Base-by-base conservation (phyloP, 23 tunicate species). In the Ciona savignyi region DNA sequence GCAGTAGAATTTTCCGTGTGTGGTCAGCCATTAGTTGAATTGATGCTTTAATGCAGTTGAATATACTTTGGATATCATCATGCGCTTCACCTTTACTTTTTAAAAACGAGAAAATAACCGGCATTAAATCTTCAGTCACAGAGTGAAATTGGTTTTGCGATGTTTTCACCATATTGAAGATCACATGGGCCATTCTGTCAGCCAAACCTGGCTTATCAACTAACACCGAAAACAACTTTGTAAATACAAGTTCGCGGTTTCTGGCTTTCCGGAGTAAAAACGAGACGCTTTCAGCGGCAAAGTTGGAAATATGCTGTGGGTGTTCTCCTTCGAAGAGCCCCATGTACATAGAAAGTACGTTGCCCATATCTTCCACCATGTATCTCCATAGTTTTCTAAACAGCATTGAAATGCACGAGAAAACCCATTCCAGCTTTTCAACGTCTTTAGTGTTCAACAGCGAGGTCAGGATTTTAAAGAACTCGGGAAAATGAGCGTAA, bases 231-330 rank as follows among this genome's bases (percentile, higher is more conserved):
- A 91, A 85, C 51, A 91, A 77, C n/a, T 76, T 72, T 61, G 32
- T 22, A 29, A 91, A 35, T 4, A 76, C 80, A 22, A 67, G 26
- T 77, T 76, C 30, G 29, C 34, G 77, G 23, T 79, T 74, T n/a
- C 25, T 42, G 0, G 86, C 69, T 78, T 91, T 91, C 25, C 97
- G 70, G 2, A 91, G 71, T 65, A 91, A 71, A 72, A 79, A 91
- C 1, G 91, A 76, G 68, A 91, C 31, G 77, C 97, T 91, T 76
- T 91, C 88, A 1, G 86, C 91, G 2, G 97, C 97, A 75, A 91
- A 91, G 29, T 85, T 26, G 19, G 62, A 74, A 1, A 91, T 91
- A 67, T 91, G 93, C 6, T 51, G 51, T 0, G 91, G 92, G 29
- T 91, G 86, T 27, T 71, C 66, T 27, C 91, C 80, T 0, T 34